Base-by-base conservation (phyloP, 2,113 vertebrate species). In the Terrapene triunguis region DNA sequence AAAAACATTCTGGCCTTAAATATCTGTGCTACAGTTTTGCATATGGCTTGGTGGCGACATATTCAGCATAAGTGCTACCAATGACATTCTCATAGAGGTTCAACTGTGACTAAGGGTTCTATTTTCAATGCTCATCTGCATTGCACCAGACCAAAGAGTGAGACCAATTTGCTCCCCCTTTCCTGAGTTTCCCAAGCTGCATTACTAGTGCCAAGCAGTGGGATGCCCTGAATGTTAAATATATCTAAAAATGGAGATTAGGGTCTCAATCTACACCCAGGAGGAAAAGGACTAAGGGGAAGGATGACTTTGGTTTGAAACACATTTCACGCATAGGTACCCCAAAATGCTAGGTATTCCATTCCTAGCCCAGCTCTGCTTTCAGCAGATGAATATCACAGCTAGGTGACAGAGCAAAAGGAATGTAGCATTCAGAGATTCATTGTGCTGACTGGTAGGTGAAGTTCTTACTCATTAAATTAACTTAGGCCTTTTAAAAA, bases 401-500 rank as follows among this genome's bases (percentile, higher is more conserved):
- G 25, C 51, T 94, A 27, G 82, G 57, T 82, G 19, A 47, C 47
- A 51, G 76, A 79, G 44, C 13, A 84, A 79, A 88, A 12, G 29
- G 72, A 29, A 27, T 3, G 1, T 0, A n/a, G 53, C 48, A 89
- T 38, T 94, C 90, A 17, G 1, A 1, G 32, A 94, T 53, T 54
- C 89, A 48, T 50, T 85, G 35, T 8, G 22, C 84, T 50, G 11
- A 14, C 87, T 84, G 82, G 11, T 22, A 89, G 55, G 27, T 54
- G 55, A 93, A 93, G 80, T 55, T 84, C 50, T 84, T 95, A 81
- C 76, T 94, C 65, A 82, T 44, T 22, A 48, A 90, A 94, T 95
- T 94, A 96, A 94, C 27, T 92, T 55, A 84, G 89, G 3, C 5
- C 25, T 85, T 94, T 85, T 62, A 24, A 55, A 95, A 94, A 93